Percentiles rank a stretch among this genome's conserved stretches.
Evolutionary conservation across 2,113 vertebrate species (phyloP).

Genomic region (Eulacestoma nigropectus): DNA sequence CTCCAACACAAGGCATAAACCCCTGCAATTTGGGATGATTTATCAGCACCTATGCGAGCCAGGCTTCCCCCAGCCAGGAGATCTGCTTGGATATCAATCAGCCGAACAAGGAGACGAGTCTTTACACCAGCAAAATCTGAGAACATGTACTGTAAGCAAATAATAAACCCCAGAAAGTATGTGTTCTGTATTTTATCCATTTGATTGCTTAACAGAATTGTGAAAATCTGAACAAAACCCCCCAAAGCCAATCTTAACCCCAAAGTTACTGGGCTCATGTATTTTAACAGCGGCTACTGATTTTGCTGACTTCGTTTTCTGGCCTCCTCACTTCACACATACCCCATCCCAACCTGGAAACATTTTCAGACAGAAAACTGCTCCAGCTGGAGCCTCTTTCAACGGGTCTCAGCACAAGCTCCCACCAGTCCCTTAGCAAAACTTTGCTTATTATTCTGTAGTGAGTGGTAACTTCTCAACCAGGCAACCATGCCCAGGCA

Average conservation of each 20-base stretch:
- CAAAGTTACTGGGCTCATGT: background rate
- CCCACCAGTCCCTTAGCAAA: background rate
- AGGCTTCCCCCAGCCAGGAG: background rate
- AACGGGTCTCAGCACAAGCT: background rate
- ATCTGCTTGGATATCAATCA: background rate
- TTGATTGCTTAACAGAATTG: background rate
- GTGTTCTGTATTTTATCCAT: background rate
- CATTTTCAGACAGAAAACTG: background rate
- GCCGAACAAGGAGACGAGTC: fast-evolving
- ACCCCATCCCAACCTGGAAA: background rate
- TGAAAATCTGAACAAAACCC: background rate
- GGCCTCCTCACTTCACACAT: background rate
- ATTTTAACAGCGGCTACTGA: background rate
- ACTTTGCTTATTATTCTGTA: background rate
- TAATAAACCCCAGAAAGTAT: background rate
- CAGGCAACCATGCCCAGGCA: background rate
- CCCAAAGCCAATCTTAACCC: background rate
- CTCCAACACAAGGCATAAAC: background rate
- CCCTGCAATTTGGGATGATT: background rate
- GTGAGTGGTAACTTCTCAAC: background rate
- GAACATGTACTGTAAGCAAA: background rate
- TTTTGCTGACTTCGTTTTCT: background rate
- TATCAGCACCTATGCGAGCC: background rate
- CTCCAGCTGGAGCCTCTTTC: background rate
- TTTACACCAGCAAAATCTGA: background rate